phyloP scores from a whole-genome alignment of 1,140 invertebrate genomes.

The Oryzaephilus surinamensis region DNA sequence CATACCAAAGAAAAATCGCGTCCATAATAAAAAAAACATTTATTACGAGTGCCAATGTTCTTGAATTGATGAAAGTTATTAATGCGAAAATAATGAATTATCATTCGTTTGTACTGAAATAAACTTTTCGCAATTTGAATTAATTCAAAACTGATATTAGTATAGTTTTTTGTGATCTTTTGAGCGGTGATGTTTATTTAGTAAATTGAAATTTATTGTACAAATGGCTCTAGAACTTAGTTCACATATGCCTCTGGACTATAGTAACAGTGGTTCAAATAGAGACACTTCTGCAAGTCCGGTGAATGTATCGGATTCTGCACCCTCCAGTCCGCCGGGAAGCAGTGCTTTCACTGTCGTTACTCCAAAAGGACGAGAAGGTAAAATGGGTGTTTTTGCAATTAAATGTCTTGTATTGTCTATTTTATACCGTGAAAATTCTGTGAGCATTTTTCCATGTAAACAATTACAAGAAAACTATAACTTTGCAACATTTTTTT shows the following conservation, averaged over 20 bases:
- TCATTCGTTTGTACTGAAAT: background rate
- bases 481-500: too few species aligned
- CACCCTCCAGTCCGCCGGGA: conserved; percentile 25
- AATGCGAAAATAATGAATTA: background rate
- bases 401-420: too few species aligned
- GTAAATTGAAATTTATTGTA: conserved; percentile 3
- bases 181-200: conserved; percentile 8
- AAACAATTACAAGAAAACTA: too few species aligned
- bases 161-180: background rate
- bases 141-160: background rate
- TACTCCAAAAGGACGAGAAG: conserved; percentile 26
- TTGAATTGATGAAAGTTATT: background rate
- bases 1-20: background rate
- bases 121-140: background rate
- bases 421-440: too few species aligned
- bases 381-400: too few species aligned
- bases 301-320: conserved; percentile 25
- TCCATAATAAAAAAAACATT: too few species aligned
- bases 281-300: conserved; percentile 28
- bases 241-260: conserved; percentile 33
- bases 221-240: conserved; percentile 33
- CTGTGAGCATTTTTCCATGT: too few species aligned
- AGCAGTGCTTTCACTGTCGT: conserved; percentile 34
- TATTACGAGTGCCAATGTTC: too few species aligned
- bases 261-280: conserved; percentile 26